Conservation (phyloP, 2,113 vertebrate genomes). For the Gracilinanus agilis region DNA sequence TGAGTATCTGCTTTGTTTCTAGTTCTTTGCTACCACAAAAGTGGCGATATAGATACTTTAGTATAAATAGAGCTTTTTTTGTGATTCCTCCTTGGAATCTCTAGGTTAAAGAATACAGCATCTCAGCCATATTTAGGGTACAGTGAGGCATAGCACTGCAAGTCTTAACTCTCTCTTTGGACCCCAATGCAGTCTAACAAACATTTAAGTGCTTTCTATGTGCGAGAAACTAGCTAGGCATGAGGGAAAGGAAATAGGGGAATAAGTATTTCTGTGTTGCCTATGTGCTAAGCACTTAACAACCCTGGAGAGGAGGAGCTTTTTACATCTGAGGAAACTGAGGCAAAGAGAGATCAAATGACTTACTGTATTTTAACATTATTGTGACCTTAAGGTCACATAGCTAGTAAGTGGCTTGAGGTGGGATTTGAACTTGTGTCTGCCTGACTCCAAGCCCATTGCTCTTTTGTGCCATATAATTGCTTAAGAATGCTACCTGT, state of each 20-base stretch:
- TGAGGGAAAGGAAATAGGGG: neutral
- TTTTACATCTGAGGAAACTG: neutral
- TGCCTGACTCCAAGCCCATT: neutral
- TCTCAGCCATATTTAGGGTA: neutral
- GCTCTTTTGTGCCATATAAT: neutral
- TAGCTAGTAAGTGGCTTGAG: neutral
- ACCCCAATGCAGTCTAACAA: neutral
- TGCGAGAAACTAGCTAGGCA: neutral
- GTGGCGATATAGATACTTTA: too few species aligned
- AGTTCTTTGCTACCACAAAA: neutral
- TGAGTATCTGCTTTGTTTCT: neutral
- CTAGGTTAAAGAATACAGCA: neutral
- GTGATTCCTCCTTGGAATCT: too few species aligned
- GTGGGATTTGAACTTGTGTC: neutral
- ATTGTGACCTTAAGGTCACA: neutral
- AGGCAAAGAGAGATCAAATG: neutral
- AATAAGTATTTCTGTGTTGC: neutral
- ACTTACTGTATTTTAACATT: neutral
- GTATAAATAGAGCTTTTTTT: too few species aligned
- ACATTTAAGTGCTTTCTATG: neutral
- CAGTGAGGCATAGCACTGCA: neutral
- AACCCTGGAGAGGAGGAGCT: neutral
- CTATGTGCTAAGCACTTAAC: neutral
- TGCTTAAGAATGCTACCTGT: neutral
- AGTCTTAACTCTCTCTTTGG: neutral